Evolutionary conservation across 2,113 vertebrate species (phyloP).

Genomic region (Mormyrus lacerda): DNA sequence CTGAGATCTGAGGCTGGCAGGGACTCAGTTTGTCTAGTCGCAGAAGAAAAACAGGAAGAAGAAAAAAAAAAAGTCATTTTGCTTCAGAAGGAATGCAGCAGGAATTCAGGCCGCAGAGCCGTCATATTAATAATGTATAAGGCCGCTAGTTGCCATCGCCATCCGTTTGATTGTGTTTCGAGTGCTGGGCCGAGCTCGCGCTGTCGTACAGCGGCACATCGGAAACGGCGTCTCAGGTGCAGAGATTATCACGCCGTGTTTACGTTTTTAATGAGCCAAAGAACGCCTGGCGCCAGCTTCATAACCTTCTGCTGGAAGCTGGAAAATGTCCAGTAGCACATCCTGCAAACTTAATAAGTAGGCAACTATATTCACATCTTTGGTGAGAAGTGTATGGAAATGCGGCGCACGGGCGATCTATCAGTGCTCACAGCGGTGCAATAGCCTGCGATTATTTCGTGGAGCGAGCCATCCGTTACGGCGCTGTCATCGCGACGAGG

Average conservation of each 20-base stretch:
- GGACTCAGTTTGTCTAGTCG: constrained; percentile 40
- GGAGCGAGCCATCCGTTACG: constrained; percentile 54
- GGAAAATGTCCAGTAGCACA: constrained; percentile 24
- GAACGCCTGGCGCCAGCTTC: constrained; percentile 2
- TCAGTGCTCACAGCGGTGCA: constrained; percentile 45
- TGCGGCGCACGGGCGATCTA: constrained; percentile 31
- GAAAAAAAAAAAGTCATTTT: constrained; percentile 35
- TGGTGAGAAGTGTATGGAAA: constrained; percentile 29
- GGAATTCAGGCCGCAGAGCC: constrained; percentile 22
- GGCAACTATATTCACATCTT: constrained; percentile 25
- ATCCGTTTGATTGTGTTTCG: constrained; percentile 4
- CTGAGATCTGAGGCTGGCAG: constrained; percentile 37
- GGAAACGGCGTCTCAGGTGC: constrained; percentile 28
- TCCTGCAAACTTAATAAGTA: constrained; percentile 33
- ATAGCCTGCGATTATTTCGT: constrained; percentile 37
- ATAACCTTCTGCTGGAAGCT: constrained; percentile 11
- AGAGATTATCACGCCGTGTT: constrained; percentile 23
- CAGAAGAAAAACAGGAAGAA: constrained; percentile 44
- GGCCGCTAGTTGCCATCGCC: constrained; percentile 19
- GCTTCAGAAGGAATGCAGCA: constrained; percentile 36
- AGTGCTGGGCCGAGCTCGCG: background rate
- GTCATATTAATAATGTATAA: constrained; percentile 32
- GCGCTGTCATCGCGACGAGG: constrained; percentile 48
- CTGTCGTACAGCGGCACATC: background rate
- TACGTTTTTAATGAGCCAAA: constrained; percentile 29